Evolutionary conservation across 1,140 invertebrate genomes (phyloP).

Genomic region (Plutomurus gul): DNA sequence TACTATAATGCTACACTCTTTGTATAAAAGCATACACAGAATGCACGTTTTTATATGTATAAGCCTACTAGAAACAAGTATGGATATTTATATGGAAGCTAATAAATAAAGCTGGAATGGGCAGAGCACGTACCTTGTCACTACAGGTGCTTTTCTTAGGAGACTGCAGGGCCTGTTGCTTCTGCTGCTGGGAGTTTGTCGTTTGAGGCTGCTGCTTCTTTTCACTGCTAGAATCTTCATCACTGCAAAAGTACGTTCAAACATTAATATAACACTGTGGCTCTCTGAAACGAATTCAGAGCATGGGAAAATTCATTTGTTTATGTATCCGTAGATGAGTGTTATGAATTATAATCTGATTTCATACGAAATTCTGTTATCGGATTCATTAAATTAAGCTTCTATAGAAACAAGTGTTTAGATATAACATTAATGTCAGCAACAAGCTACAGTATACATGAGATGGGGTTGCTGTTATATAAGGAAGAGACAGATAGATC

Average conservation of each 20-base stretch:
- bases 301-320: background rate
- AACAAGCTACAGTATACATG: too few species aligned
- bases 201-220: background rate
- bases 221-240: constrained; percentile 16
- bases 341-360: too few species aligned
- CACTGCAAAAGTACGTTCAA: background rate
- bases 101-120: constrained; percentile 31
- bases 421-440: too few species aligned
- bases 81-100: background rate
- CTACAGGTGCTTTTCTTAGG: constrained; percentile 42
- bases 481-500: background rate
- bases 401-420: too few species aligned
- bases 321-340: too few species aligned
- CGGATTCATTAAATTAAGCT: too few species aligned
- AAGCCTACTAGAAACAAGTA: background rate
- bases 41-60: background rate
- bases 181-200: background rate
- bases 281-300: background rate
- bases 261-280: background rate
- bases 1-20: background rate
- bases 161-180: constrained; percentile 21
- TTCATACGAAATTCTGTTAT: too few species aligned
- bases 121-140: constrained; percentile 41
- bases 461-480: too few species aligned
- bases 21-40: background rate